Evolutionary conservation across 2,797 vertebrate genomes (phyloP), one percentile per base, ranked within the genome.

Genomic region (Staurois parvus): DNA sequence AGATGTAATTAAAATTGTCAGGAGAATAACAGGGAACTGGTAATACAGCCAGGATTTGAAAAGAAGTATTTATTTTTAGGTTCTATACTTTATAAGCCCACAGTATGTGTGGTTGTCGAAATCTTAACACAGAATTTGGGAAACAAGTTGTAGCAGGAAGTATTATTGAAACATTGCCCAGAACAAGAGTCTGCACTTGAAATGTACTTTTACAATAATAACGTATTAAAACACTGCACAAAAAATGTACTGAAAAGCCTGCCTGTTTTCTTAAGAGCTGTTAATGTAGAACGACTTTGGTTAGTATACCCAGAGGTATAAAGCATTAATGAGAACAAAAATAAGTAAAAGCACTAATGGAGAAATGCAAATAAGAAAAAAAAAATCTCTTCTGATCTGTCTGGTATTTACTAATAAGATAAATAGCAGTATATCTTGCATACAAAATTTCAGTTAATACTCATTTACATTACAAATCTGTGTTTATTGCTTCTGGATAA

Each of bases 1-100:
- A 37, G 68, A 62, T 81, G 68, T 81, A 81, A 81, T 81, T 72
- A 72, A 81, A 72, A 81, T 81, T 81, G 79, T 68, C 79, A 81
- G 79, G 70, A 59, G 48, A 21, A 81, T 81, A 81, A 81, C 70
- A 62, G 79, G 56, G 68, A 81, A 34, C 67, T 52, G 52, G 68
- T 19, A 72, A 72, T 59, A 59, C 68, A 37, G 30, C 79, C 68
- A 81, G 45, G 24, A 72, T 32, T 48, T 81, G n/a, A 72, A 72
- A 72, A 52, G 30, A 26, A 81, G 78, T 34, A 40, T 62, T 72
- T 81, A 72, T 81, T 29, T 56, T 81, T 72, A 81, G 68, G n/a
- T 37, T 64, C 62, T 77, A 40, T 34, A 64, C 19, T 70, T 69
- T 59, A 72, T 21, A 81, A 69, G 66, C 40, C n/a, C 7, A 11